Percentiles rank a stretch among this genome's conserved stretches.
Evolutionary conservation across 2,797 vertebrate species (phyloP).

Genomic region (Antennarius maculatus): DNA sequence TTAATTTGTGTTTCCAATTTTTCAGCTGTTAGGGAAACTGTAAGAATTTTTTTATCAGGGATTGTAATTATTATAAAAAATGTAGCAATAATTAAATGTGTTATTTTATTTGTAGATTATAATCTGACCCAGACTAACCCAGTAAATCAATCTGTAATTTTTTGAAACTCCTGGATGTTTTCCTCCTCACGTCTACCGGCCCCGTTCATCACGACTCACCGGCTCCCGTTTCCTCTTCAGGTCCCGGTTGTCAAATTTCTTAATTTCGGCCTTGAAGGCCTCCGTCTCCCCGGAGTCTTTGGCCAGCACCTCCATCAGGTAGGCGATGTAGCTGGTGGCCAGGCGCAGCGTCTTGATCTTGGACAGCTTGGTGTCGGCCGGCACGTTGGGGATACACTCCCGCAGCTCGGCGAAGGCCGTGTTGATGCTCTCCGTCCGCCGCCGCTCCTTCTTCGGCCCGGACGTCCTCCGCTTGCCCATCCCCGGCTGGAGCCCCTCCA

Average conservation of each 20-base stretch:
- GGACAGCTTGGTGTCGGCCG: slow-evolving; percentile 90
- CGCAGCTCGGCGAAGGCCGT: slow-evolving; percentile 90
- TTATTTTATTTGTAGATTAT: too few species aligned
- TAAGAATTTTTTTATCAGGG: too few species aligned
- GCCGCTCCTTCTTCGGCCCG: slow-evolving; percentile 90
- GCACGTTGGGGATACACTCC: slow-evolving; percentile 92
- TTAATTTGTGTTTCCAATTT: too few species aligned
- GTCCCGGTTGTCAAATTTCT: slow-evolving; percentile 89
- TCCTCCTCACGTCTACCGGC: too few species aligned
- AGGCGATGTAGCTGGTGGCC: slow-evolving; percentile 91
- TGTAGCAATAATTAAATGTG: too few species aligned
- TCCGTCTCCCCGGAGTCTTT: slow-evolving; percentile 91
- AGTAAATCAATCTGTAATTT: too few species aligned
- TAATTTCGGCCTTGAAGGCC: slow-evolving; percentile 94
- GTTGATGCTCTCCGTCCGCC: slow-evolving; percentile 93
- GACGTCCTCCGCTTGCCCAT: slow-evolving; percentile 83
- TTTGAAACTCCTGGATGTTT: too few species aligned
- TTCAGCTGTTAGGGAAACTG: too few species aligned
- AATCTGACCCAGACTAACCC: too few species aligned
- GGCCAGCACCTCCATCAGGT: slow-evolving; percentile 92
- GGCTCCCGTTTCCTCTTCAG: slow-evolving; percentile 90
- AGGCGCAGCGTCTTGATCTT: slow-evolving; percentile 91
- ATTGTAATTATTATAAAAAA: too few species aligned
- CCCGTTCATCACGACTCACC: slow-evolving; percentile 75
- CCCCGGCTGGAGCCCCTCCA: slow-evolving; percentile 83